phyloP scores from a whole-genome alignment of 1,140 invertebrate species.

The Heliconius eleuchia region DNA sequence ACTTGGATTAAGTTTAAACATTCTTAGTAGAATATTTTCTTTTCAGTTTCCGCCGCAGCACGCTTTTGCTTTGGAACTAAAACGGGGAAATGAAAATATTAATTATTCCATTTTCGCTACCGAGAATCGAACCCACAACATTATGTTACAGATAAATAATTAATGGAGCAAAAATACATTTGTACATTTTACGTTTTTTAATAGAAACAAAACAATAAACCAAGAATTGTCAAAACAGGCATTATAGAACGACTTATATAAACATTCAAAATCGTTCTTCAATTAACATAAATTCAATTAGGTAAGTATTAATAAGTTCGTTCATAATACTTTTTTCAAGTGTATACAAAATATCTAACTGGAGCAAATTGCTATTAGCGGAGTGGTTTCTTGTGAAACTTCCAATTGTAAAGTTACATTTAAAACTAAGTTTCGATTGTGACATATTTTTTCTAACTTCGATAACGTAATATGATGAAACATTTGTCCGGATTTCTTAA shows the following conservation, averaged over 20 bases:
- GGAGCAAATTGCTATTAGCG: conserved; percentile 14
- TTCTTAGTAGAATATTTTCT: no score
- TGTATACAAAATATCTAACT: conserved; percentile 6
- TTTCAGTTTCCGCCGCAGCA: no score
- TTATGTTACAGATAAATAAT: no score
- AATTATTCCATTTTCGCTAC: no score
- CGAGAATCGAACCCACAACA: no score
- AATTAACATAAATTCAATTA: neutral
- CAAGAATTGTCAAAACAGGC: no score
- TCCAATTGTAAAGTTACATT: conserved; percentile 39
- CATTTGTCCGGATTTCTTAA: conserved; percentile 42
- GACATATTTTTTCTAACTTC: conserved; percentile 28
- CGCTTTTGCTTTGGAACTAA: no score
- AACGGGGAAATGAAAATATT: no score
- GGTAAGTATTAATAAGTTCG: neutral
- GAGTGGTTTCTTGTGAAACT: conserved; percentile 18
- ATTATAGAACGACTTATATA: neutral
- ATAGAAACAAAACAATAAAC: no score
- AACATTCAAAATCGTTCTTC: neutral
- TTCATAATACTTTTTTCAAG: conserved; percentile 1
- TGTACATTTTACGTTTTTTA: no score
- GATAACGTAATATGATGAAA: conserved; percentile 36
- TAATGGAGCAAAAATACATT: no score
- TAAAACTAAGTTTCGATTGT: conserved; percentile 22
- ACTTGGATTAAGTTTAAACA: neutral